Conservation (phyloP, 92 coral and sea anemone genomes). For the Parazoanthus darwini region DNA sequence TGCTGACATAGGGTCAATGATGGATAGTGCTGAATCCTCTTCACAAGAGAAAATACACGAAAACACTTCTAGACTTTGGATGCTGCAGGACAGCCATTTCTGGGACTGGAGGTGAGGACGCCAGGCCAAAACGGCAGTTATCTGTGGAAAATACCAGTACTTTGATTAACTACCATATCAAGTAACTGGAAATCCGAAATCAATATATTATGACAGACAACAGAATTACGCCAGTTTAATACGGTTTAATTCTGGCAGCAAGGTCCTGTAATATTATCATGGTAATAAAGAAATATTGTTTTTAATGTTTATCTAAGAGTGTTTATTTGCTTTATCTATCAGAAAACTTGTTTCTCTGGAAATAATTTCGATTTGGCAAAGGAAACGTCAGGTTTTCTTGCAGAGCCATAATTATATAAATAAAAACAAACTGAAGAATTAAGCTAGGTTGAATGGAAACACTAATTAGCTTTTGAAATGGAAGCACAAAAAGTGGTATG, state of each 20-base stretch:
- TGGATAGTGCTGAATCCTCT: slow-evolving; percentile 94
- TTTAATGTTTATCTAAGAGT: neutral
- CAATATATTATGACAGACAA: neutral
- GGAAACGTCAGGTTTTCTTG: too few species aligned
- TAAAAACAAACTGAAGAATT: neutral
- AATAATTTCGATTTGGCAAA: neutral
- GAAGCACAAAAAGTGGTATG: neutral
- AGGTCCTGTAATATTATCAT: neutral
- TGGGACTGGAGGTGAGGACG: slow-evolving; percentile 97
- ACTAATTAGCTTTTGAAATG: neutral
- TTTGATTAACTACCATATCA: neutral
- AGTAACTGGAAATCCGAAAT: neutral
- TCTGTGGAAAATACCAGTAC: slow-evolving; percentile 38
- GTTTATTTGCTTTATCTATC: too few species aligned
- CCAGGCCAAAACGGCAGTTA: slow-evolving; percentile 98
- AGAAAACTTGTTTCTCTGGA: neutral
- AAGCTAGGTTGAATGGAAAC: neutral
- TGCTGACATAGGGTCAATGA: slow-evolving; percentile 95
- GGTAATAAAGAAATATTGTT: neutral
- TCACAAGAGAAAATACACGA: slow-evolving; percentile 93
- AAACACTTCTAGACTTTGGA: slow-evolving; percentile 93
- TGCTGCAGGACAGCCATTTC: slow-evolving; percentile 96
- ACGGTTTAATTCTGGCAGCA: neutral
- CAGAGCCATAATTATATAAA: too few species aligned
- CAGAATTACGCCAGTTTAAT: neutral